Percentiles rank a stretch among this genome's conserved stretches.
phyloP scores from a whole-genome alignment of 2,113 vertebrate species.

The Elephantulus edwardii region DNA sequence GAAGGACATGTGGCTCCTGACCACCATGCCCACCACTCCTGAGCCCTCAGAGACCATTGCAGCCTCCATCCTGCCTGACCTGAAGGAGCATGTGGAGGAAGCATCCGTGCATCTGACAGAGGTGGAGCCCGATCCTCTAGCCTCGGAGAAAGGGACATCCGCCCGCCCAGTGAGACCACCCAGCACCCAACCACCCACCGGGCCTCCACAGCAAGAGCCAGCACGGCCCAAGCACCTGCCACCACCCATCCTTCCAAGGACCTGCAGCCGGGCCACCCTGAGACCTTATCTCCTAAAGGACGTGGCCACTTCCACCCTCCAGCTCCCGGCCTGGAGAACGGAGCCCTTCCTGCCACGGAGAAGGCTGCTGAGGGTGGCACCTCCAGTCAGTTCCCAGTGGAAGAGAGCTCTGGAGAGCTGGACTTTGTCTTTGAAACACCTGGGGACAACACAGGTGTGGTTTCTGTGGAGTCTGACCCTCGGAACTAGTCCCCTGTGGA shows the following conservation, averaged over 20 bases:
- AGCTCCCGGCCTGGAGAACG: accelerated
- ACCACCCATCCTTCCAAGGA: slow-evolving; percentile 13
- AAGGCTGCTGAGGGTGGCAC: not conserved
- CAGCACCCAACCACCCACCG: slow-evolving; percentile 57
- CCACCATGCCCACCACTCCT: not conserved
- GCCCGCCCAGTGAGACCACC: slow-evolving; percentile 37
- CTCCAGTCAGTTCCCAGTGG: slow-evolving; percentile 46
- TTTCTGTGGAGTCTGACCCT: not conserved
- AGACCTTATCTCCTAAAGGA: not conserved
- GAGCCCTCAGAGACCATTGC: not conserved
- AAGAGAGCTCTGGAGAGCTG: slow-evolving; percentile 83
- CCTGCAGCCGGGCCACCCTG: not conserved
- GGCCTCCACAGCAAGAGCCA: slow-evolving; percentile 32
- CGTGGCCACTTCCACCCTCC: not conserved
- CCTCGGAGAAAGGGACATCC: no score
- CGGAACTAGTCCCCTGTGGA: slow-evolving; percentile 57
- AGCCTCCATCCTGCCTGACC: accelerated
- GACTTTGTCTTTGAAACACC: no score
- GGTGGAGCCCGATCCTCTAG: slow-evolving; percentile 6
- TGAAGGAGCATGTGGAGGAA: not conserved
- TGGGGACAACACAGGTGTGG: slow-evolving; percentile 60
- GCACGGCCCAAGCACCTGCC: slow-evolving; percentile 57
- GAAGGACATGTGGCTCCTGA: slow-evolving; percentile 39
- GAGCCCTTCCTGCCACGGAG: not conserved
- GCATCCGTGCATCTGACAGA: accelerated